Conservation (phyloP, 2,797 vertebrate species). For the Sus cebifrons region DNA sequence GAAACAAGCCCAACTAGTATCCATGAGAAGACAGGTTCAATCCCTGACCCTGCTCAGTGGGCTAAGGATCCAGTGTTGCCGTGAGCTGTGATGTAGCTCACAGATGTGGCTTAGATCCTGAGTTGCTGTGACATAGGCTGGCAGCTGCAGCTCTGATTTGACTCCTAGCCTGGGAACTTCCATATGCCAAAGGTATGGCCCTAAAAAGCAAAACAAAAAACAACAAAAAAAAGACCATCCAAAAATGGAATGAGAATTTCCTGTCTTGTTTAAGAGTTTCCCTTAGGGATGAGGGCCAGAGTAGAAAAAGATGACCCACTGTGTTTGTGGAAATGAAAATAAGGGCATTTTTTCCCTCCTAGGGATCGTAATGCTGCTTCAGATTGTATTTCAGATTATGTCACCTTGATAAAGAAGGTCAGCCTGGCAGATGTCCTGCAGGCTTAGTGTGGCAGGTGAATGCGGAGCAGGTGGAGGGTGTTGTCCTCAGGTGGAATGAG, state of each 20-base stretch:
- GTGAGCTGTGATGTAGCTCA: too few species aligned
- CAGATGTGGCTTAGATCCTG: too few species aligned
- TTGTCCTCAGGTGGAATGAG: background rate
- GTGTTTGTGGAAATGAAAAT: background rate
- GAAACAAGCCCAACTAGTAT: too few species aligned
- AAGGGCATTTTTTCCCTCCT: background rate
- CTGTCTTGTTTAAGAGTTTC: background rate
- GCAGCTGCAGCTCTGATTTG: too few species aligned
- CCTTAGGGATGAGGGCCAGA: background rate
- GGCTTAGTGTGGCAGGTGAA: background rate
- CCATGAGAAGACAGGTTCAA: too few species aligned
- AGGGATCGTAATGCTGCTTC: background rate
- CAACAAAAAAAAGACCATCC: too few species aligned
- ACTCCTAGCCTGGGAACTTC: too few species aligned
- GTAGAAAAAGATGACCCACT: constrained; percentile 13
- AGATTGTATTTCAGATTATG: background rate
- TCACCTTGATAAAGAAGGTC: background rate
- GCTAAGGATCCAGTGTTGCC: too few species aligned
- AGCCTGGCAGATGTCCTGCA: background rate
- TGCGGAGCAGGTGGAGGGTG: background rate
- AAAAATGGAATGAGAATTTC: background rate
- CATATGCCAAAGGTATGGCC: too few species aligned
- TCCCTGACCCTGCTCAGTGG: too few species aligned
- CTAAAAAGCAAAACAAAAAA: too few species aligned
- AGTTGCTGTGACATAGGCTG: too few species aligned